phyloP scores from a whole-genome alignment of 2,888 invertebrate species.

The Plutella xylostella region DNA sequence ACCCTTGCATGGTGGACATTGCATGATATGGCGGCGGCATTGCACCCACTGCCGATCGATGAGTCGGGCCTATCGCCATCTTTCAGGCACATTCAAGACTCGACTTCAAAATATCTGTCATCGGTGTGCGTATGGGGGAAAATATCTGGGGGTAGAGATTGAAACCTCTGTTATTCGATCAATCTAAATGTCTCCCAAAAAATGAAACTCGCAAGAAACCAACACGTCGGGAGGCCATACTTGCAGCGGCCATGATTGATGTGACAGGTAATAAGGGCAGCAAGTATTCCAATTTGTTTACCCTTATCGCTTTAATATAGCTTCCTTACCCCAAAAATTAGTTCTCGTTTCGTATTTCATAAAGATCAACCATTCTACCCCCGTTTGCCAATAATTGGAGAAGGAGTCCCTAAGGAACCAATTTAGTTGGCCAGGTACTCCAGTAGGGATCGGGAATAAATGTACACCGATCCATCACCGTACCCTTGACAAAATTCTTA shows the following conservation, averaged over 20 bases:
- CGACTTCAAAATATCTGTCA: too few relatives aligned
- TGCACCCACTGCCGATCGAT: too few relatives aligned
- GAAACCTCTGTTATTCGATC: too few relatives aligned
- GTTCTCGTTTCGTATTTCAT: slow-evolving; percentile 54
- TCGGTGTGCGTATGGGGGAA: too few relatives aligned
- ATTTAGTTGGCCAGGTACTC: slow-evolving; percentile 43
- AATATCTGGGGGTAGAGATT: too few relatives aligned
- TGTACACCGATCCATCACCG: slow-evolving; percentile 41
- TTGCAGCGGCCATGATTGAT: slow-evolving; percentile 62
- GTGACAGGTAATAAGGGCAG: slow-evolving; percentile 64
- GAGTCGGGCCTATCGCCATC: too few relatives aligned
- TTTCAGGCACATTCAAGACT: too few relatives aligned
- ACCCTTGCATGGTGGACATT: too few relatives aligned
- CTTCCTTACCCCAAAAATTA: slow-evolving; percentile 42
- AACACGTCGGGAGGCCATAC: slow-evolving; percentile 45
- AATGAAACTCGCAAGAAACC: too few relatives aligned
- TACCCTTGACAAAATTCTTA: slow-evolving; percentile 27
- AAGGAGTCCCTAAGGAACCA: slow-evolving; percentile 59
- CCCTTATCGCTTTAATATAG: slow-evolving; percentile 58
- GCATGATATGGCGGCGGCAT: too few relatives aligned
- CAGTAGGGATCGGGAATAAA: slow-evolving; percentile 24
- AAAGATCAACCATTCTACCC: slow-evolving; percentile 54
- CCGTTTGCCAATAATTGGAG: slow-evolving; percentile 55
- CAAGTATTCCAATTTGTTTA: slow-evolving; percentile 68
- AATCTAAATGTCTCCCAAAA: too few relatives aligned